Conservation (phyloP, 2,888 invertebrate species). For the Thymelicus lineola region DNA sequence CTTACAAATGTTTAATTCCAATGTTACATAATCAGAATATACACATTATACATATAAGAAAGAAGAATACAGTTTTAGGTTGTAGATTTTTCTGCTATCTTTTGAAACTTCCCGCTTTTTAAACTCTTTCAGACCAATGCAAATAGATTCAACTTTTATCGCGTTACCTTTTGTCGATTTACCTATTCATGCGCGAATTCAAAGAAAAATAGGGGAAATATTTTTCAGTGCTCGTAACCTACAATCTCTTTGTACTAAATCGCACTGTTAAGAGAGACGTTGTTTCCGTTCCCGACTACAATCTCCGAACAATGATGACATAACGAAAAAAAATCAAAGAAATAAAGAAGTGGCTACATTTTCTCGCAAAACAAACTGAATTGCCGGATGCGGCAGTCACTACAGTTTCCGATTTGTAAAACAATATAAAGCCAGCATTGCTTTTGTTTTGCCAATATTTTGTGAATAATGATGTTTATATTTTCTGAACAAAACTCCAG, state of each 20-base stretch:
- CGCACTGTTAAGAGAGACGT: constrained; percentile 28
- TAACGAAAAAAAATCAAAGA: constrained; percentile 42
- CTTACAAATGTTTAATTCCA: no score
- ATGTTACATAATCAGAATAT: no score
- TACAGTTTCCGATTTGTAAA: constrained; percentile 76
- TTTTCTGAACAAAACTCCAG: constrained; percentile 49
- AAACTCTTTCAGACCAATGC: constrained; percentile 15
- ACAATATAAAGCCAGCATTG: constrained; percentile 74
- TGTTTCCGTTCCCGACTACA: constrained; percentile 28
- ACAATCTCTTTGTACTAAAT: constrained; percentile 20
- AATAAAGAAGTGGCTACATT: constrained; percentile 47
- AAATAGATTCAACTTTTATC: constrained; percentile 16
- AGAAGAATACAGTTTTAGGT: not conserved
- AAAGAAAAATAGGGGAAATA: constrained; percentile 19
- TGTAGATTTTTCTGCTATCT: constrained; percentile 9
- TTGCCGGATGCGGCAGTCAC: constrained; percentile 71
- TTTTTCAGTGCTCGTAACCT: constrained; percentile 14
- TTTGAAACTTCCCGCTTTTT: constrained; percentile 6
- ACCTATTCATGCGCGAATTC: constrained; percentile 20
- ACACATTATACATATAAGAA: no score
- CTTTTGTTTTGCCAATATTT: constrained; percentile 66
- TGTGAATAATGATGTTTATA: constrained; percentile 69
- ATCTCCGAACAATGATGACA: constrained; percentile 42
- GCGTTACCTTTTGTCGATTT: constrained; percentile 11
- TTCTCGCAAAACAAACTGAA: constrained; percentile 71